Base-by-base conservation (phyloP, 2,797 vertebrate genomes). In the Dendrocincla fuliginosa region DNA sequence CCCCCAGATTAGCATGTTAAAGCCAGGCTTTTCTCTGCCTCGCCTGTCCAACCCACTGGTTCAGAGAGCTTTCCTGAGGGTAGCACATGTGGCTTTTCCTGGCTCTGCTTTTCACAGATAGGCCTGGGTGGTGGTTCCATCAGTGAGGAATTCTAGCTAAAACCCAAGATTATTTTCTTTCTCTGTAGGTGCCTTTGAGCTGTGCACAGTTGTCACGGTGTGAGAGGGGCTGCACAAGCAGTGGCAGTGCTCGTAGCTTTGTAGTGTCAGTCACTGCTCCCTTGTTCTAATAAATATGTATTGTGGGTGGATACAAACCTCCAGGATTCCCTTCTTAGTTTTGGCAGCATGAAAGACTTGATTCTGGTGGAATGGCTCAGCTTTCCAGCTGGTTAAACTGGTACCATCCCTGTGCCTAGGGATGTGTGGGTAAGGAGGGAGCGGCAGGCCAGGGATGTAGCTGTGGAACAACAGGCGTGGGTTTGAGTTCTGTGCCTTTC, bases 401-500 rank as follows among this genome's bases (percentile, higher is more conserved):
- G 41, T 17, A 14, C 30, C 4, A 3, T 39, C 18, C 49, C 18
- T 35, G 32, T 56, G 33, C 37, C 49, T 15, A 11, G 50, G 49
- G 83, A 37, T 5, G 7, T 39, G 39, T 12, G 56, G 30, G 9
- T n/a, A 19, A 57, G 24, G 42, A 64, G 61, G 18, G 56, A 4
- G 35, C 8, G 13, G 23, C 42, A 73, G 53, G 19, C 28, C 44
- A 60, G 37, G 4, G 1, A 8, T 13, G 2, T 9, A 39, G 55
- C 68, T 44, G 27, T 52, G 56, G 25, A 46, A 57, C 50, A 32
- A 6, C 52, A 59, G 61, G 9, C 3, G 0, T 17, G 37, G 57
- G 16, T 67, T 74, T 50, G 70, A 65, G 49, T 63, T 84, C 50
- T 27, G 82, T 61, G 61, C 64, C 46, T 90, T 91, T 74, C 37